phyloP scores from a whole-genome alignment of 1,140 invertebrate species.

The Drosophila sturtevanti region DNA sequence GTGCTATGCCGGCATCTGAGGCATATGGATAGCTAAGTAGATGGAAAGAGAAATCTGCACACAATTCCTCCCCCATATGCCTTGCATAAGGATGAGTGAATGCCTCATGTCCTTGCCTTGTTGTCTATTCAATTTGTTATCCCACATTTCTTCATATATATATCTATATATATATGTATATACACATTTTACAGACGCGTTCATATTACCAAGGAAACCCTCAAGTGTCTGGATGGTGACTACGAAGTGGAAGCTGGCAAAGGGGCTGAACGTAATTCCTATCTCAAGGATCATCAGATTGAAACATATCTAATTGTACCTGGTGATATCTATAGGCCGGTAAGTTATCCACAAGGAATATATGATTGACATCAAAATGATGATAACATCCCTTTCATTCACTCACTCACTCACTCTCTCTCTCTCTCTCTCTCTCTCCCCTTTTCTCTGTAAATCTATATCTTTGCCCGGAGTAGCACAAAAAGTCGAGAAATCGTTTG shows the following conservation, averaged over 20 bases:
- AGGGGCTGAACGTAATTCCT: slow-evolving; percentile 92
- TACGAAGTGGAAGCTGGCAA: slow-evolving; percentile 95
- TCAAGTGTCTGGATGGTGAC: slow-evolving; percentile 91
- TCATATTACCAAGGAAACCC: slow-evolving; percentile 96
- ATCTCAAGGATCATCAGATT: slow-evolving; percentile 95
- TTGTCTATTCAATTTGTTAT: slow-evolving; percentile 7
- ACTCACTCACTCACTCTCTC: not conserved
- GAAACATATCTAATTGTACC: slow-evolving; percentile 95
- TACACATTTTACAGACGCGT: slow-evolving; percentile 87
- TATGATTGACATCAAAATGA: not conserved
- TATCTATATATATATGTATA: not conserved
- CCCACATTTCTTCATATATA: not conserved
- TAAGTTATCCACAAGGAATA: slow-evolving; percentile 75
- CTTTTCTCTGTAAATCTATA: not conserved
- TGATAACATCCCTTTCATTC: not conserved
- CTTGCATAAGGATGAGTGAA: not conserved
- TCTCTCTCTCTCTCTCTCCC: not conserved
- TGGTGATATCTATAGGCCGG: slow-evolving; percentile 87
- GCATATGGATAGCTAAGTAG: not conserved
- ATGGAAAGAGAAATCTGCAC: not conserved
- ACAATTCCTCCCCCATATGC: not conserved
- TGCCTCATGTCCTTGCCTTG: not conserved
- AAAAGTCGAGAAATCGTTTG: slow-evolving; percentile 85
- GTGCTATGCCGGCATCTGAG: not conserved
- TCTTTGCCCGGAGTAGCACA: too few relatives aligned